phyloP scores from a whole-genome alignment of 1,140 invertebrate genomes.

The Drosophila eugracilis region DNA sequence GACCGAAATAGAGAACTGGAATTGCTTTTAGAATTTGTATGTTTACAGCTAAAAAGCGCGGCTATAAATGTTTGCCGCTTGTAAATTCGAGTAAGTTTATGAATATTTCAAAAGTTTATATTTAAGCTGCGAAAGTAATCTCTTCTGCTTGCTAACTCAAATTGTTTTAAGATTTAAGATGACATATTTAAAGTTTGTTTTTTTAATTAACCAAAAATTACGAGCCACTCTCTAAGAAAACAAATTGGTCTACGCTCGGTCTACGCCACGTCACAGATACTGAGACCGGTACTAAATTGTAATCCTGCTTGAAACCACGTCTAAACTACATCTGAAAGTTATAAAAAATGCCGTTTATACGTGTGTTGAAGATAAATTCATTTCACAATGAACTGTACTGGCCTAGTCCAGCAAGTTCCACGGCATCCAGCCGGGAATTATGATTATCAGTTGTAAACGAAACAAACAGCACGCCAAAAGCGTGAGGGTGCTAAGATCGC shows the following conservation, averaged over 20 bases:
- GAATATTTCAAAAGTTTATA: too few species aligned
- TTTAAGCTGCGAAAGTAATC: background rate
- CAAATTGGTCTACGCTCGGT: too few species aligned
- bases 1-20: conserved; percentile 2
- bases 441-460: background rate
- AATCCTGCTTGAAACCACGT: too few species aligned
- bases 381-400: conserved; percentile 15
- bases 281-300: too few species aligned
- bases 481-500: background rate
- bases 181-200: too few species aligned
- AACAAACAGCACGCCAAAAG: background rate
- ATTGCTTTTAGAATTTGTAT: background rate
- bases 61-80: background rate
- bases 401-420: conserved; percentile 1
- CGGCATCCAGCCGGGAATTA: too few species aligned
- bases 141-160: background rate
- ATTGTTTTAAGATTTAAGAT: too few species aligned
- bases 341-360: background rate
- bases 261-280: too few species aligned
- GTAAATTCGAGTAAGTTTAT: background rate
- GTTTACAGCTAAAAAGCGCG: background rate
- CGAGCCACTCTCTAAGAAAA: too few species aligned
- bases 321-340: too few species aligned
- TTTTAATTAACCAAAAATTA: too few species aligned
- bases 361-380: background rate